A percentile compares a stretch with the other conserved stretches of the same genome.
phyloP scores from a whole-genome alignment of 2,113 vertebrate genomes.

The Leptobrachium ailaonicum region DNA sequence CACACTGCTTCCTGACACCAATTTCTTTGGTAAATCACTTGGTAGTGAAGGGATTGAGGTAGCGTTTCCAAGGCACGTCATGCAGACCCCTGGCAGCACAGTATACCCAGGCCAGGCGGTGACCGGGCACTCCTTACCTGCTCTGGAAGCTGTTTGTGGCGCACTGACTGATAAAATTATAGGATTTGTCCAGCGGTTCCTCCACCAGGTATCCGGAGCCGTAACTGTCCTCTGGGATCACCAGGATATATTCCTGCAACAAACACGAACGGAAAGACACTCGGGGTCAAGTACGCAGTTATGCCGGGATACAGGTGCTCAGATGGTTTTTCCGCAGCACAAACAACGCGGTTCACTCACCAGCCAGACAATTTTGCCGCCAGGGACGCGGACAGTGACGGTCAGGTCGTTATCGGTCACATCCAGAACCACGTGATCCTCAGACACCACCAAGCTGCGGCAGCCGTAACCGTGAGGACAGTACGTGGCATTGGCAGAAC shows the following conservation, averaged over 20 bases:
- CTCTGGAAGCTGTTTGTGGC: slow-evolving; percentile 87
- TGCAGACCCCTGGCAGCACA: no score
- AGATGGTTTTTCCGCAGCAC: no score
- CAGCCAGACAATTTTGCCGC: slow-evolving; percentile 87
- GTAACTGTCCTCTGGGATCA: slow-evolving; percentile 85
- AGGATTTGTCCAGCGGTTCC: slow-evolving; percentile 90
- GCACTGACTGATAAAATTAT: slow-evolving; percentile 93
- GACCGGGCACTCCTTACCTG: slow-evolving; percentile 68
- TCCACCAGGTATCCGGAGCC: slow-evolving; percentile 82
- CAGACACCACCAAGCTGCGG: slow-evolving; percentile 80
- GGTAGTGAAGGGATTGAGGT: no score
- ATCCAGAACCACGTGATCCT: slow-evolving; percentile 83
- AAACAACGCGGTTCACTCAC: slow-evolving; percentile 62
- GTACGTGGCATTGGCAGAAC: slow-evolving; percentile 82
- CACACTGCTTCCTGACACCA: no score
- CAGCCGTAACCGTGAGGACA: slow-evolving; percentile 92
- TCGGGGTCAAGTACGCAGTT: neutral
- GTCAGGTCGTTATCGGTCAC: slow-evolving; percentile 84
- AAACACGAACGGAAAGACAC: neutral
- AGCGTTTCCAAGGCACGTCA: no score
- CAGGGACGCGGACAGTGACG: slow-evolving; percentile 82
- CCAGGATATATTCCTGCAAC: slow-evolving; percentile 83
- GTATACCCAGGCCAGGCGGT: neutral
- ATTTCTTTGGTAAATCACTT: no score
- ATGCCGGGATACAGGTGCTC: neutral